Conservation (phyloP, 2,888 invertebrate genomes). For the Cerastis rubricosa region DNA sequence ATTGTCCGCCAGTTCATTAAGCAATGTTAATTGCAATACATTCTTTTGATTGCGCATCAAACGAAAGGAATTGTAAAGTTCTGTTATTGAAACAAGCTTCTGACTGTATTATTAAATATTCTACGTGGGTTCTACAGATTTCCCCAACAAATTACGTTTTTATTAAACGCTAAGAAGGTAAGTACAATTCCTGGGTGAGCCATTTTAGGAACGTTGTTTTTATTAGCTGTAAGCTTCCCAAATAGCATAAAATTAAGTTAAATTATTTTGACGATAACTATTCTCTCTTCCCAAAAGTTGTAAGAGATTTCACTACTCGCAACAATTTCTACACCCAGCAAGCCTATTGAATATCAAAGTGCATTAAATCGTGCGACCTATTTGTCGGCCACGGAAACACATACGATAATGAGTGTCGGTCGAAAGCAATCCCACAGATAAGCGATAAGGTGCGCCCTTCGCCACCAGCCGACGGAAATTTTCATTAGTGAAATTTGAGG, state of each 20-base stretch:
- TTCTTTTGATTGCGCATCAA: constrained; percentile 31
- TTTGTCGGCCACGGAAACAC: constrained; percentile 69
- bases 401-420: constrained; percentile 83
- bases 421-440: constrained; percentile 85
- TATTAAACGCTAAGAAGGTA: not conserved
- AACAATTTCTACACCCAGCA: not conserved
- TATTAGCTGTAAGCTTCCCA: no score
- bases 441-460: constrained; percentile 87
- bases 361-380: constrained; percentile 43
- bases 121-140: not conserved
- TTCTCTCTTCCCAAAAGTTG: not conserved
- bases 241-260: no score
- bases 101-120: not conserved
- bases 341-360: constrained; percentile 13
- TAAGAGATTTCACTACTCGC: no score
- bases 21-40: constrained; percentile 55
- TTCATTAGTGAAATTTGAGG: constrained; percentile 89
- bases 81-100: not conserved
- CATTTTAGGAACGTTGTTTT: no score
- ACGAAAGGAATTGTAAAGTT: constrained; percentile 14
- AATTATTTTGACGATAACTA: not conserved
- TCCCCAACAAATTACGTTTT: not conserved
- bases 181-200: not conserved
- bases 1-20: constrained; percentile 52
- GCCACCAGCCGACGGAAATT: constrained; percentile 80